A percentile compares a stretch with the other conserved stretches of the same genome.
phyloP scores from a whole-genome alignment of 2,797 vertebrate species.

The Chaetodon trifasciatus region DNA sequence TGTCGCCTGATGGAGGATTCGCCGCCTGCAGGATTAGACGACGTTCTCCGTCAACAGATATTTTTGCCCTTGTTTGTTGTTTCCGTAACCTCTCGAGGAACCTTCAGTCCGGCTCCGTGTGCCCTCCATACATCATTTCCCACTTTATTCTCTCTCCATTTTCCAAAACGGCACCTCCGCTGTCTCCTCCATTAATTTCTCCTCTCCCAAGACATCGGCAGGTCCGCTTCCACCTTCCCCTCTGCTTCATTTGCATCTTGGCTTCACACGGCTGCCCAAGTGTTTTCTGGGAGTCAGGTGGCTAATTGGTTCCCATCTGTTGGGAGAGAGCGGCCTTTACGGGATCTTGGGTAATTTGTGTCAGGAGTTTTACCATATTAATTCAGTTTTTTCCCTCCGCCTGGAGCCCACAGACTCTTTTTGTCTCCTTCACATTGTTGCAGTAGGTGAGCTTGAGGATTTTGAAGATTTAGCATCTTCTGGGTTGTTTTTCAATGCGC shows the following conservation, averaged over 20 bases:
- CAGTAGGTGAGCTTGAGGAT: not conserved
- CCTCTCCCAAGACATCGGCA: conserved; percentile 63
- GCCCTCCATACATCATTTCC: conserved; percentile 61
- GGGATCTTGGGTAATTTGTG: conserved; percentile 69
- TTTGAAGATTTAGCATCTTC: not conserved
- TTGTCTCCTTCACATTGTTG: conserved; percentile 7
- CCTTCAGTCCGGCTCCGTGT: not conserved
- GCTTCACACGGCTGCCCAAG: conserved; percentile 76
- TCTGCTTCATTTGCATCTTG: conserved; percentile 77
- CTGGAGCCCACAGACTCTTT: conserved; percentile 6
- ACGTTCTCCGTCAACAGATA: conserved; percentile 24
- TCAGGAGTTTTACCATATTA: conserved; percentile 61
- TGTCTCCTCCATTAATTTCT: conserved; percentile 72
- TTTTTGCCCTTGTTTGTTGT: not conserved
- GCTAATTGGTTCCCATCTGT: conserved; percentile 85
- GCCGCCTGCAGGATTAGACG: conserved; percentile 15
- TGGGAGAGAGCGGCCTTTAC: conserved; percentile 68
- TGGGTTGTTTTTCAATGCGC: not conserved
- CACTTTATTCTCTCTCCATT: conserved; percentile 54
- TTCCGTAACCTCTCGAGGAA: conserved; percentile 29
- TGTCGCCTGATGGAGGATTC: conserved; percentile 33
- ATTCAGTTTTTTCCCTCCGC: conserved; percentile 36
- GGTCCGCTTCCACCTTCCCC: conserved; percentile 63
- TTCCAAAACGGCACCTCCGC: conserved; percentile 29
- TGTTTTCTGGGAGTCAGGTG: conserved; percentile 79